Conservation (phyloP, 2,888 invertebrate species). For the Rapana venosa region DNA sequence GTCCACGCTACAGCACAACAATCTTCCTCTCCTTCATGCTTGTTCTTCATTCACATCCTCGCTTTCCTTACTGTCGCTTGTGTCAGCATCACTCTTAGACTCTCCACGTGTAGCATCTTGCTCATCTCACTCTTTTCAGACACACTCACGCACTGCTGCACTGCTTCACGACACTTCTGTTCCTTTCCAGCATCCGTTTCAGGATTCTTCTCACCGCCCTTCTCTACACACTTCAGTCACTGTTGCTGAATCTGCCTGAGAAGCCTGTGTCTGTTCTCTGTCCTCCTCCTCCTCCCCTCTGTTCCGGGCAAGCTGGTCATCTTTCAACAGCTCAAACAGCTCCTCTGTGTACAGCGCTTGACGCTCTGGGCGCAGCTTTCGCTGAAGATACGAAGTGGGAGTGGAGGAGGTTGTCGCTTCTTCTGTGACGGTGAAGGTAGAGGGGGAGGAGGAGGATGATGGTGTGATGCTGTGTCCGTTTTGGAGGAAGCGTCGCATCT, state of each 20-base stretch:
- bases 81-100: not conserved
- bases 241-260: not conserved
- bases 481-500: constrained; percentile 50
- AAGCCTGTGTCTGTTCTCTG: not conserved
- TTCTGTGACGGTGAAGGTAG: not conserved
- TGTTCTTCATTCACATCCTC: not conserved
- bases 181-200: not conserved
- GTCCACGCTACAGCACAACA: not conserved
- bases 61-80: not conserved
- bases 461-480: constrained; percentile 21
- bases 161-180: not conserved
- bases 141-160: not conserved
- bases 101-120: not conserved
- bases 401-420: not conserved
- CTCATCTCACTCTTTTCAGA: not conserved
- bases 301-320: constrained; percentile 40
- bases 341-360: constrained; percentile 51
- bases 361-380: constrained; percentile 50
- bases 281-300: constrained; percentile 13
- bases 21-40: not conserved
- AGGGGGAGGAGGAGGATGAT: not conserved
- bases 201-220: not conserved
- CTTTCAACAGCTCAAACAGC: constrained; percentile 48
- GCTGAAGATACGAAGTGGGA: constrained; percentile 45
- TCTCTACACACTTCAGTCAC: not conserved